Evolutionary conservation across 2,888 invertebrate species (phyloP).

Genomic region (Sthenelais limicola): DNA sequence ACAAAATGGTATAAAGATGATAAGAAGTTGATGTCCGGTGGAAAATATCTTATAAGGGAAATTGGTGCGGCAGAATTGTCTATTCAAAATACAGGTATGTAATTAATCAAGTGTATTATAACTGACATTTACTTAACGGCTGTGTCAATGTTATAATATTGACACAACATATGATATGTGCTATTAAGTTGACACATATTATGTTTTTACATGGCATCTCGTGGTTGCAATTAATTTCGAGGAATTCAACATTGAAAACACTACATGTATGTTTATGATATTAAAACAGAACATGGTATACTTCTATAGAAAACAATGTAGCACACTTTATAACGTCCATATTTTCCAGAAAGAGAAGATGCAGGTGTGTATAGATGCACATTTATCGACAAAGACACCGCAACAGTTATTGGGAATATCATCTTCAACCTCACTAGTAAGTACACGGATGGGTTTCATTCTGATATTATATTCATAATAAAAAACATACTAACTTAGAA

Average conservation of each 20-base stretch:
- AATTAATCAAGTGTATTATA: neutral
- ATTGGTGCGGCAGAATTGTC: constrained; percentile 31
- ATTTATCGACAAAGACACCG: constrained; percentile 35
- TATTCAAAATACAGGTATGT: constrained; percentile 44
- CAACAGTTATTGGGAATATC: constrained; percentile 33
- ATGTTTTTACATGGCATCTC: neutral
- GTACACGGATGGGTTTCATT: too few relatives aligned
- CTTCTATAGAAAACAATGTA: neutral
- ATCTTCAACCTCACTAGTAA: constrained; percentile 44
- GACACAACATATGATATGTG: neutral
- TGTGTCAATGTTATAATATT: neutral
- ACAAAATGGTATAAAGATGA: constrained; percentile 46
- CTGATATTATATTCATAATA: too few relatives aligned
- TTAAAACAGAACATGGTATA: too few relatives aligned
- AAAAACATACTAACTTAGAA: too few relatives aligned
- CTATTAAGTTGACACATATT: neutral
- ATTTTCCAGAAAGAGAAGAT: constrained; percentile 44
- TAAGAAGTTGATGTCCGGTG: constrained; percentile 28
- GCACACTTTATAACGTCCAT: neutral
- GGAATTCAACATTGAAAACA: too few relatives aligned
- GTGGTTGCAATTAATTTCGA: too few relatives aligned
- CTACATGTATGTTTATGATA: too few relatives aligned
- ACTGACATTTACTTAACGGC: neutral
- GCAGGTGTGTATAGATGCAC: constrained; percentile 45
- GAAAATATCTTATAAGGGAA: constrained; percentile 45